Evolutionary conservation across 2,797 vertebrate species (phyloP), one percentile per base, ranked within the genome.

Genomic region (Novumbra hubbsi): DNA sequence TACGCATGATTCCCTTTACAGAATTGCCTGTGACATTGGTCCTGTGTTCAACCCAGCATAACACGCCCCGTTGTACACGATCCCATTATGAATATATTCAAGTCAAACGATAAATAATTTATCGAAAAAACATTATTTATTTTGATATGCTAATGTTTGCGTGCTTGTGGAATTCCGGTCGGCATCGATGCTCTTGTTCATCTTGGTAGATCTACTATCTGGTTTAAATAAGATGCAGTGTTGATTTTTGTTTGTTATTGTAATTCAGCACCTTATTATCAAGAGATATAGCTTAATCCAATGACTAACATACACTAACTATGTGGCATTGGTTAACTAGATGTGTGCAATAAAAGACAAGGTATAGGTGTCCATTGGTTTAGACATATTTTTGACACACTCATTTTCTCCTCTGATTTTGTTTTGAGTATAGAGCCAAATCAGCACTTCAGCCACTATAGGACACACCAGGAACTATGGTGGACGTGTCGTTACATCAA

Each of bases 271-370:
- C 86, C 87, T 92, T 91, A 85, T 93, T 91, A 85, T 75, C 80
- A 82, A 84, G 76, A 87, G 81, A 79, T 84, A 80, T 84, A 88
- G 88, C 87, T 90, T 87, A 83, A 1, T 80, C 82, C 80, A 81
- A 70, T 86, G 81, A 81, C 84, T 84, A 76, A 80, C 84, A 76
- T 88, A 88, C 81, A 87, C 24, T 24, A 60, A 60, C 55, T 60
- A 60, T 83, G 76, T 72, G 76, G 70, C 90, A 88, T 84, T 84
- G 86, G 84, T 87, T 77, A 89, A 84, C 76, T 88, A 86, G 83
- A 81, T 85, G 84, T 91, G 90, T 92, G 92, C 92, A 93, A 93
- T 93, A 92, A 91, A 85, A 82, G 75, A 78, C 73, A 73, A 82
- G 69, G 81, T 83, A 75, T 84, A 65, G 76, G 88, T 72, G 76